Evolutionary conservation across 2,797 vertebrate genomes (phyloP), one percentile per base, ranked within the genome.

Genomic region (Merluccius polli): DNA sequence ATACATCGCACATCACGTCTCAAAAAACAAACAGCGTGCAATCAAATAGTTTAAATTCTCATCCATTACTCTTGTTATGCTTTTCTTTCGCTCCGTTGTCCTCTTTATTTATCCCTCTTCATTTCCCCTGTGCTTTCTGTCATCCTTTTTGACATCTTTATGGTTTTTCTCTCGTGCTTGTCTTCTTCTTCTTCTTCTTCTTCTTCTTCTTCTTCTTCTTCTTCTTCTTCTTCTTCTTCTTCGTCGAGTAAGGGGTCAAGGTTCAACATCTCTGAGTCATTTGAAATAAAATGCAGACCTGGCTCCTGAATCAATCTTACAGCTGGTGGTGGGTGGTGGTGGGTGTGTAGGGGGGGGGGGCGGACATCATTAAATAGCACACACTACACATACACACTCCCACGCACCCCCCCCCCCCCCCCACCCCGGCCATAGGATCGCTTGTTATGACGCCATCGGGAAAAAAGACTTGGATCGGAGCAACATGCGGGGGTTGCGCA

Each of bases 401-500:
- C 71, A 3, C 59, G 24, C 30, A 32, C 48, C 12, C 27, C 48
- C 12, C 44, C 12, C 44, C 27, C 30, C 24, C 27, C 67, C 27
- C 27, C 30, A 21, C 10, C 27, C 48, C 11, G 6, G 32, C 18
- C 35, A 15, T 75, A 32, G 33, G 35, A 38, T 29, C 41, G 15
- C 38, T 72, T 63, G 71, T 63, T 68, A 71, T 29, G 12, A 27
- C 59, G 35, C 52, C 33, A 33, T 13, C 30, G 44, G 63, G 65
- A 75, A n/a, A n/a, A n/a, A n/a, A 59, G 29, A 59, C 65, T 11
- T 65, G 41, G 12, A 73, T 71, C n/a, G 13, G 71, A 81, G 78
- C 75, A 75, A 48, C 29, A 48, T 81, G 73, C 29, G 15, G 38
- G 59, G n/a, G 65, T 68, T 71, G 71, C 36, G 69, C 71, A 70